Evolutionary conservation across 2,113 vertebrate species (phyloP).

Genomic region (Xiphias gladius): DNA sequence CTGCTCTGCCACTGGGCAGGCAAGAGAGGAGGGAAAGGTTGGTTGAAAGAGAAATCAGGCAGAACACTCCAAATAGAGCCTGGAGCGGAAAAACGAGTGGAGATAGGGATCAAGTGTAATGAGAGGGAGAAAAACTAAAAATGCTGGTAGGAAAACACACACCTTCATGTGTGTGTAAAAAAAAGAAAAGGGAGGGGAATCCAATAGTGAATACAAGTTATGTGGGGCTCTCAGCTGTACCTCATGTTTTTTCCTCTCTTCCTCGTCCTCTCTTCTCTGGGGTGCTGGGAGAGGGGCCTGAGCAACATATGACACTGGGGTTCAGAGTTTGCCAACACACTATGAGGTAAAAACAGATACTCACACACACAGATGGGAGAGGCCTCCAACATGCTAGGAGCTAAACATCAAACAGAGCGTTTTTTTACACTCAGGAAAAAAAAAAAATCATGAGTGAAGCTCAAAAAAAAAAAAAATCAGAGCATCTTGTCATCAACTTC

Average conservation of each 20-base stretch:
- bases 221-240: slow-evolving; percentile 84
- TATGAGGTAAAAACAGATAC: slow-evolving; percentile 45
- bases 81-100: not conserved
- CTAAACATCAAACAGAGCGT: not conserved
- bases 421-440: not conserved
- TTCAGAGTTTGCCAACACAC: slow-evolving; percentile 80
- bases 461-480: not conserved
- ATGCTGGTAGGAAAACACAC: slow-evolving; percentile 9
- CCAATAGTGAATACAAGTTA: slow-evolving; percentile 12
- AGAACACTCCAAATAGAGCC: slow-evolving; percentile 10
- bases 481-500: not conserved
- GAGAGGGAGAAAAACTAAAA: slow-evolving; percentile 21
- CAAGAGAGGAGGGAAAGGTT: slow-evolving; percentile 49
- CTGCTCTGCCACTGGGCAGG: slow-evolving; percentile 49
- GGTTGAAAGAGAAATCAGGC: slow-evolving; percentile 46
- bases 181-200: slow-evolving; percentile 2
- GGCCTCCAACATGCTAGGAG: slow-evolving; percentile 18
- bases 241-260: slow-evolving; percentile 92
- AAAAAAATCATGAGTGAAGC: not conserved
- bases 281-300: slow-evolving; percentile 87
- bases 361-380: slow-evolving; percentile 40
- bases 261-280: slow-evolving; percentile 89
- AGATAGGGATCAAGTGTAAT: slow-evolving; percentile 19
- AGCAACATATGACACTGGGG: slow-evolving; percentile 88
- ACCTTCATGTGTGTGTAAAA: slow-evolving; percentile 35